phyloP scores from a whole-genome alignment of 2,797 vertebrate genomes.

The Trichosurus vulpecula region DNA sequence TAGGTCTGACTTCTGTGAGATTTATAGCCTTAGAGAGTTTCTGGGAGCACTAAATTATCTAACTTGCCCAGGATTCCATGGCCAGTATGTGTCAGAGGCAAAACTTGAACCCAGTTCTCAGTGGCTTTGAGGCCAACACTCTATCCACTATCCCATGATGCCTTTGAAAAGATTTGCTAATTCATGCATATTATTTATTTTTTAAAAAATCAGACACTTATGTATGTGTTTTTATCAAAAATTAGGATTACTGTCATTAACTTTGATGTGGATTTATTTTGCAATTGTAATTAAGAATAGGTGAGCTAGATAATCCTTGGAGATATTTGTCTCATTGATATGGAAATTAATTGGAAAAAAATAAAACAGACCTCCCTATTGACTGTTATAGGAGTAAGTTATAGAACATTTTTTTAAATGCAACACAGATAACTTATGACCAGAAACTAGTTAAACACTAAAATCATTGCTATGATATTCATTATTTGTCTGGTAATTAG shows the following conservation, averaged over 20 bases:
- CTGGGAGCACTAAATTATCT: neutral
- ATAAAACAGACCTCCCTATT: neutral
- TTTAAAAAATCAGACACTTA: neutral
- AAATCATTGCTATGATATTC: neutral
- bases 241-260: neutral
- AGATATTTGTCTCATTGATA: neutral
- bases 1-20: neutral
- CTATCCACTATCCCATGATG: neutral
- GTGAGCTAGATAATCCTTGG: neutral
- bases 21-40: neutral
- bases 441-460: slow-evolving; percentile 6
- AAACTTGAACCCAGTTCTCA: neutral
- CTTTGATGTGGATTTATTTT: neutral
- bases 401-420: neutral
- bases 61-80: neutral
- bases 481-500: neutral
- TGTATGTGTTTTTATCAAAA: neutral
- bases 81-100: neutral
- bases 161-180: neutral
- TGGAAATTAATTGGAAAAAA: neutral
- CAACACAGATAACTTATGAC: neutral
- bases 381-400: neutral
- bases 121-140: neutral
- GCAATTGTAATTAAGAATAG: neutral
- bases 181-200: neutral